Conservation (phyloP, 2,113 vertebrate species). For the Leucopternis melanops region DNA sequence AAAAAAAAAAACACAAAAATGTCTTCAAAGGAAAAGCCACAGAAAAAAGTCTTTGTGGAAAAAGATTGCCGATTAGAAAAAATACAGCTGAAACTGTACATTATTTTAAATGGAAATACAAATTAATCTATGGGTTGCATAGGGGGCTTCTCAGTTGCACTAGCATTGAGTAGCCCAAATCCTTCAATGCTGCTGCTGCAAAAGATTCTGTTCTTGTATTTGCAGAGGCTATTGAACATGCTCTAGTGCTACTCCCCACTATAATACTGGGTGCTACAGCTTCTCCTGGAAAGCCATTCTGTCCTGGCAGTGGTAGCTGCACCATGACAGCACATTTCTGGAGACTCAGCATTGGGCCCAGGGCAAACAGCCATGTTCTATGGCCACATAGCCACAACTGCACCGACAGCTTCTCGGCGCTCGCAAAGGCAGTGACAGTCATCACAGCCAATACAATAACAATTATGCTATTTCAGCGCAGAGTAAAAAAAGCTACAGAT, state of each 20-base stretch:
- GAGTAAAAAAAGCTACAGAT: not conserved
- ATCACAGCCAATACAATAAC: not conserved
- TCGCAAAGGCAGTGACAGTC: not conserved
- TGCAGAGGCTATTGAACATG: not conserved
- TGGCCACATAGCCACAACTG: not conserved
- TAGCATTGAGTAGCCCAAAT: not conserved
- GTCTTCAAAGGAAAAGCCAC: not conserved
- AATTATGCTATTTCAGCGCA: not conserved
- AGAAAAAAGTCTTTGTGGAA: not conserved
- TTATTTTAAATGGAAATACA: not conserved
- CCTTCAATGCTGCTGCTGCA: not conserved
- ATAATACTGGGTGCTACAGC: not conserved
- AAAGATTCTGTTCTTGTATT: not conserved
- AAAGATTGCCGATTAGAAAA: not conserved
- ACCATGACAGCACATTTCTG: not conserved
- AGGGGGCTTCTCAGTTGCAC: not conserved
- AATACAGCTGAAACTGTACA: not conserved
- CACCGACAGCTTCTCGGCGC: accelerated
- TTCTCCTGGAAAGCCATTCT: not conserved
- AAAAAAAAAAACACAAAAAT: too few species aligned
- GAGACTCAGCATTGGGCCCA: not conserved
- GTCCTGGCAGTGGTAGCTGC: not conserved
- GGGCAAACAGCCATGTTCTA: not conserved
- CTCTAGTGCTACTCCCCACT: not conserved
- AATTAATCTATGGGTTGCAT: not conserved